Evolutionary conservation across 2,113 vertebrate species (phyloP).

Genomic region (Cryptoleucopteryx plumbea): DNA sequence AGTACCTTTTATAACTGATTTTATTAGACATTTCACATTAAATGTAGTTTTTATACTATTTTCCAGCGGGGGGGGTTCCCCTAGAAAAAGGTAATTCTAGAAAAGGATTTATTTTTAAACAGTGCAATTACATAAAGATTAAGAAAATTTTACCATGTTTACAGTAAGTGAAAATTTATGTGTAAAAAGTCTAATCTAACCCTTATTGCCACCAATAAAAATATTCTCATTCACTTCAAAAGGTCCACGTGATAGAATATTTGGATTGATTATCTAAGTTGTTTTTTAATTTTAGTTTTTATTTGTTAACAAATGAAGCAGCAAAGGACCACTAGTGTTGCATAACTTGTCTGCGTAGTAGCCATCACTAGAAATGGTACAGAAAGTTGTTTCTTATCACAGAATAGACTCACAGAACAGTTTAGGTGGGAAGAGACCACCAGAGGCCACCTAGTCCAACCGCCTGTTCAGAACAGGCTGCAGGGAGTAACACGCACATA

Average conservation of each 20-base stretch:
- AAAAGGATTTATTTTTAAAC: background rate
- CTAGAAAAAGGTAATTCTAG: background rate
- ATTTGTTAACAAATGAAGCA: background rate
- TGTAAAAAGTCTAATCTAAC: background rate
- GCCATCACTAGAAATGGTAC: background rate
- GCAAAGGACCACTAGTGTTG: background rate
- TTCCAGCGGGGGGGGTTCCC: background rate
- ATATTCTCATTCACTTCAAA: background rate
- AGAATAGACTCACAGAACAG: background rate
- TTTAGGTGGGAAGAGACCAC: background rate
- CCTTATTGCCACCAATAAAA: background rate
- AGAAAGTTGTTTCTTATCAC: background rate
- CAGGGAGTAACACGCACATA: rapidly evolving
- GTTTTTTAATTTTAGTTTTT: background rate
- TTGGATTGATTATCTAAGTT: background rate
- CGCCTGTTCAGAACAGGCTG: background rate
- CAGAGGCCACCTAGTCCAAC: background rate
- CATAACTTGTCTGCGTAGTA: background rate
- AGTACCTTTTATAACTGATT: background rate
- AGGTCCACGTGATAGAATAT: background rate
- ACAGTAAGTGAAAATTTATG: background rate
- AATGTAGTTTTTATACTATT: background rate
- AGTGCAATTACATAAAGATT: background rate
- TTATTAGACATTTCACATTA: background rate
- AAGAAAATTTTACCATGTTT: background rate